Base-by-base conservation (phyloP, 2,888 invertebrate species). In the Ennomos erosarius region DNA sequence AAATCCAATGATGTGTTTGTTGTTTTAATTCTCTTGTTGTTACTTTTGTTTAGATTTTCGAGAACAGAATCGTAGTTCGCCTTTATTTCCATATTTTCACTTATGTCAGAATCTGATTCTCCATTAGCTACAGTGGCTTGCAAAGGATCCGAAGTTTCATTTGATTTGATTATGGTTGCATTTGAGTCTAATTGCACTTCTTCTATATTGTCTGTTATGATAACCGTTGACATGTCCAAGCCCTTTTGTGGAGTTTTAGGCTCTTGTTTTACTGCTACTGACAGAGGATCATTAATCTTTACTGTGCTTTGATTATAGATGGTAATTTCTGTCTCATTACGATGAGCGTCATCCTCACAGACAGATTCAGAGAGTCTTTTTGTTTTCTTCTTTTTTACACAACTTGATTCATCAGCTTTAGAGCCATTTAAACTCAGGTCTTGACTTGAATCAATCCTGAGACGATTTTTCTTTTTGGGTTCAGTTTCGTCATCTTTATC, bases 11-110 rank as follows among this genome's bases (percentile, higher is more conserved):
- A 91, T 40, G 73, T 74, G 56, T 91, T 80, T 34, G 59, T 52
- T 1, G 70, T 65, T 73, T 85, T 84, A 9, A 74, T 71, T 43
- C 70, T 73, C 35, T 76, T 69, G 54, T 76, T 78, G 39, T 33
- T 47, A 13, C 9, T 8, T 47, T 47, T 51, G 59, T 85, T 88
- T 11, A 91, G 71, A 38, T 77, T 70, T 50, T 76, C 78, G 1
- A 91, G 82, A 34, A 91, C 60, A 9, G 83, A 84, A 63, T 89
- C 85, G 64, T 88, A 90, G 67, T 86, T 87, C 47, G 85, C 71
- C n/a, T 78, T 71, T 53, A 88, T 85, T 72, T 88, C 85, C 69
- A 81, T 82, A 67, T 86, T 84, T 67, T 84, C 88, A 68, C 85
- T 88, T 12, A 79, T 74, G 35, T 82, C 78, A n/a, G 74, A 81